Evolutionary conservation across 1,140 invertebrate species (phyloP), one percentile per base, ranked within the genome.

Genomic region (Neodiprion lecontei): DNA sequence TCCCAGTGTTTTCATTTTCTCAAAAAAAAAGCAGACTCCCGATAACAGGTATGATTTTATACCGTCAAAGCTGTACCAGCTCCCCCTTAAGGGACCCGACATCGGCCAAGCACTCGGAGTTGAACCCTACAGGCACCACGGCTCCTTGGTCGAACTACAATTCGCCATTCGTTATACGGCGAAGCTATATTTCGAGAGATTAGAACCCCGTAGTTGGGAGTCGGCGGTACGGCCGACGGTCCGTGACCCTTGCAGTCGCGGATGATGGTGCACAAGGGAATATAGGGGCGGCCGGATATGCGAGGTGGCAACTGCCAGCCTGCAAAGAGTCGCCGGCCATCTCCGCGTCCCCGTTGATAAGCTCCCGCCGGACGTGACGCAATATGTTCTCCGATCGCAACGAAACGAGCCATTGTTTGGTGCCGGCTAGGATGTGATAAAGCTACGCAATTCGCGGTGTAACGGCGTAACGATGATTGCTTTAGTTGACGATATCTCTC

Each of bases 361-460:
- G 76, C 72, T 72, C 65, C 23, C 23, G 69, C 17, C 74, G 76
- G 21, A 77, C 78, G 74, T 79, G 77, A 76, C 77, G 69, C 73
- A 53, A 77, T 78, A 78, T 70, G 75, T 77, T 69, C 76, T 47
- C 10, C 72, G 49, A 77, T 75, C 61, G 75, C 67, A 70, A 72
- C 72, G 69, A 76, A 79, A 50, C 61, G 48, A 47, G 21, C 23
- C 74, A 81, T 81, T 81, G 79, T 81, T 81, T 78, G 68, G 68
- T 66, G 70, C 65, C 11, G 53, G 11, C 11, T 61, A 40, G 28
- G 28, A 14, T 76, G 75, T 81, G 77, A 81, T 79, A 79, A 79
- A 80, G 74, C 78, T 74, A 72, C 70, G 53, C 78, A 75, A 80
- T 77, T 73, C 72, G 71, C 71, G 66, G 11, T 67, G 53, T 61